These are phyloP conservation scores for Conistra vaccinii DNA, from an alignment of 2,888 invertebrate genomes.

Conservation along the genomic window DNA sequence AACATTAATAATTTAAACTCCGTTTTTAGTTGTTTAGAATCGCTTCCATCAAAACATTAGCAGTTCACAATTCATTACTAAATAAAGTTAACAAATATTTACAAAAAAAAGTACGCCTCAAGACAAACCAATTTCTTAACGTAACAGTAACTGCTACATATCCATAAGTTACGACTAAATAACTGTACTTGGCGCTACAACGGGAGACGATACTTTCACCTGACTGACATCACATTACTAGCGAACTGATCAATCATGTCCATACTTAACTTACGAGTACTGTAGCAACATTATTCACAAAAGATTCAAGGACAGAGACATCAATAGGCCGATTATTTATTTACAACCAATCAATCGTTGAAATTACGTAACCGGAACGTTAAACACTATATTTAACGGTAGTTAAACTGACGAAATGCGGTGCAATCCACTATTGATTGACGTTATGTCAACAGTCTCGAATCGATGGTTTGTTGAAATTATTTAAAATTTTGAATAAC, in stretches of 20 bases:
- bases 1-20: background rate
- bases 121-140: constrained; percentile 25
- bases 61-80: background rate
- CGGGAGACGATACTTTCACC: constrained; percentile 54
- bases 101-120: background rate
- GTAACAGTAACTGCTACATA: constrained; percentile 36
- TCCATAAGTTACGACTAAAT: constrained; percentile 43
- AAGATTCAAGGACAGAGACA: constrained; percentile 33
- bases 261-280: constrained; percentile 27
- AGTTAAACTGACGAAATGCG: constrained; percentile 49
- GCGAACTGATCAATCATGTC: constrained; percentile 47
- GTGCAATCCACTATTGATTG: constrained; percentile 50
- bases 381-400: constrained; percentile 58
- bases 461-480: constrained; percentile 35
- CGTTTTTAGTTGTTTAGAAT: background rate
- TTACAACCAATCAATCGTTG: constrained; percentile 34
- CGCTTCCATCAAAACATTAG: background rate
- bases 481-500: constrained; percentile 34
- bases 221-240: constrained; percentile 44
- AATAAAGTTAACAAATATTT: background rate
- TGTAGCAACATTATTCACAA: background rate
- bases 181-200: constrained; percentile 45
- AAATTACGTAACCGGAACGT: constrained; percentile 48
- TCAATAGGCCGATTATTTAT: constrained; percentile 31
- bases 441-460: constrained; percentile 52